Evolutionary conservation across 2,797 vertebrate species (phyloP).

Genomic region (Epinephelus coioides): DNA sequence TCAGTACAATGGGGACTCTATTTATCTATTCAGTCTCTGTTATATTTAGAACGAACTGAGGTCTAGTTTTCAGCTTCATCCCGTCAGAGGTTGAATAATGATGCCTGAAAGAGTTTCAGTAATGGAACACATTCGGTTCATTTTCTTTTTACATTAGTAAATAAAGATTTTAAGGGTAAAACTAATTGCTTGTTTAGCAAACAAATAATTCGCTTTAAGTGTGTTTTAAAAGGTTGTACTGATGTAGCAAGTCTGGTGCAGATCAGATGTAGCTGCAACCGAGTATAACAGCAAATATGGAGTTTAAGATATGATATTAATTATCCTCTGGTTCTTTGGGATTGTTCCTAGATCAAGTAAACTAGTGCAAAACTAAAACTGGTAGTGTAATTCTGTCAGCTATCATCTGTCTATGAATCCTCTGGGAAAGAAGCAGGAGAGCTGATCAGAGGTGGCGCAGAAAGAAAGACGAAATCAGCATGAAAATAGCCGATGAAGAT

Average conservation of each 20-base stretch:
- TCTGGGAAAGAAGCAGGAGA: not conserved
- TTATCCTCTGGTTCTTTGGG: not conserved
- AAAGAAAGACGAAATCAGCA: not conserved
- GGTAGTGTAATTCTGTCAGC: not conserved
- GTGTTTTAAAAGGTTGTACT: not conserved
- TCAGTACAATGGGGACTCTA: not conserved
- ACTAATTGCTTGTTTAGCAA: not conserved
- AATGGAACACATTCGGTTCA: not conserved
- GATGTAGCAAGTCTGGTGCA: no score
- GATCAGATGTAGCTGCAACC: not conserved
- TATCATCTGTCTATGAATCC: not conserved
- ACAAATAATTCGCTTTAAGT: not conserved
- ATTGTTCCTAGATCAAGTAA: not conserved
- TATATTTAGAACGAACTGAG: not conserved
- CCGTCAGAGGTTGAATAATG: not conserved
- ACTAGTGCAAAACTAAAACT: not conserved
- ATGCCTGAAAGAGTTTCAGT: not conserved
- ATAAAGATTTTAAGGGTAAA: not conserved
- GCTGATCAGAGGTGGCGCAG: not conserved
- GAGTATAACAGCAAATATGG: not conserved
- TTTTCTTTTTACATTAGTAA: not conserved
- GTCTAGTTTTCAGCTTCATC: not conserved
- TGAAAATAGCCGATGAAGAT: not conserved
- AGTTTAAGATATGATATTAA: not conserved
- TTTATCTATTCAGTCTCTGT: constrained; percentile 10